phyloP scores from a whole-genome alignment of 92 coral and sea anemone genomes.

The Palythoa grandis region DNA sequence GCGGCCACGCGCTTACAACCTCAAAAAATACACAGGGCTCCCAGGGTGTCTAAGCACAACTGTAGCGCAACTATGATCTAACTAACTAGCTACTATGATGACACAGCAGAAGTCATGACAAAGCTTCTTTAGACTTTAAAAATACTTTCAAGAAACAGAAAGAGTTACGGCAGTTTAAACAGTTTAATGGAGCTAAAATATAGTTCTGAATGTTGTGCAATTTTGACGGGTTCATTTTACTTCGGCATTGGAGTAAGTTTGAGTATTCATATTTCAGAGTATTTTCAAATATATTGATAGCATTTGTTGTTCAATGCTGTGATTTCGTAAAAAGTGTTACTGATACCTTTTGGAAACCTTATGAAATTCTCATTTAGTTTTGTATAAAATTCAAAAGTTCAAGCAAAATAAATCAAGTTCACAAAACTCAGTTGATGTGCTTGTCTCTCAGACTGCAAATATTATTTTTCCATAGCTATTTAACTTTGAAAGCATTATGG shows the following conservation, averaged over 20 bases:
- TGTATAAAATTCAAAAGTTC: constrained; percentile 23
- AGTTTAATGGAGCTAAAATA: neutral
- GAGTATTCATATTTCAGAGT: neutral
- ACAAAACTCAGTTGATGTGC: constrained; percentile 11
- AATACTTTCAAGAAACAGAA: neutral
- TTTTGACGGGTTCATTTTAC: neutral
- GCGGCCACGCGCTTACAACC: too few relatives aligned
- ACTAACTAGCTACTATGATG: too few relatives aligned
- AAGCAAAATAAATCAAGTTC: constrained; percentile 29
- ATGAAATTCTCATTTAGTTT: neutral
- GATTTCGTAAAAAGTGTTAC: neutral
- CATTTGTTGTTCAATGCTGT: constrained; percentile 3
- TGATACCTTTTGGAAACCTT: neutral
- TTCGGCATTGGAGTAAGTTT: neutral
- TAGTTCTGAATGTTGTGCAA: neutral
- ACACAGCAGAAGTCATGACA: too few relatives aligned
- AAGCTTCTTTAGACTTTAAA: constrained; percentile 1
- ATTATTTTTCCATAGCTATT: constrained; percentile 3
- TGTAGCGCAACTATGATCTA: too few relatives aligned
- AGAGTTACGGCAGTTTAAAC: constrained; percentile 1
- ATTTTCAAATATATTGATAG: neutral
- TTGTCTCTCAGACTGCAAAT: constrained; percentile 14
- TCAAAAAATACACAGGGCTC: too few relatives aligned
- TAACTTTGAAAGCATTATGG: constrained; percentile 21
- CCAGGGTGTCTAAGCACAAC: too few relatives aligned